Conservation (phyloP, 92 coral and sea anemone genomes). For the Desmophyllum pertusum region DNA sequence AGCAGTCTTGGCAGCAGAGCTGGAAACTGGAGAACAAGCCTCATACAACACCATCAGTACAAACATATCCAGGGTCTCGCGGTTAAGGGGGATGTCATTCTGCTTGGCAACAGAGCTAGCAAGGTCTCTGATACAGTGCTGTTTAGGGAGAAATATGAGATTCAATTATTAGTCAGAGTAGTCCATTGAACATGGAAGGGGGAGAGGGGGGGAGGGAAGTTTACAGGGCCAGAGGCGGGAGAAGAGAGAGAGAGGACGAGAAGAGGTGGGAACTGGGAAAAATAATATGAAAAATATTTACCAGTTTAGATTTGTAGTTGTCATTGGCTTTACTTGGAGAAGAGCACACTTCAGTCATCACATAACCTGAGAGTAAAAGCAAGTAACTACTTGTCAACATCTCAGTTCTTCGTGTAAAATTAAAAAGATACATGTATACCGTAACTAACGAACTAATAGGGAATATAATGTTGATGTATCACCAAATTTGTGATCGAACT, state of each 20-base stretch:
- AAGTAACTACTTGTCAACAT: neutral
- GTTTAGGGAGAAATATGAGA: neutral
- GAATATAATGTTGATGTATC: too few species aligned
- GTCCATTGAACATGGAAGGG: too few species aligned
- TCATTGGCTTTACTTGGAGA: conserved; percentile 91
- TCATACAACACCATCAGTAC: conserved; percentile 86
- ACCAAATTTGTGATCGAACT: too few species aligned
- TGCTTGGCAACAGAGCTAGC: conserved; percentile 88
- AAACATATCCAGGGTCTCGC: conserved; percentile 89
- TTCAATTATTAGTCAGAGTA: neutral
- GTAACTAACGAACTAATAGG: too few species aligned
- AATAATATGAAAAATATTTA: conserved; percentile 36
- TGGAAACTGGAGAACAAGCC: conserved; percentile 87
- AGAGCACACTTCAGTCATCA: conserved; percentile 75
- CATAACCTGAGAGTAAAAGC: conserved; percentile 65
- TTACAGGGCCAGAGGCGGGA: too few species aligned
- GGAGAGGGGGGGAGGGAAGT: too few species aligned
- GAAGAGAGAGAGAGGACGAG: too few species aligned
- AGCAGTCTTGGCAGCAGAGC: conserved; percentile 95
- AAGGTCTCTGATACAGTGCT: conserved; percentile 92
- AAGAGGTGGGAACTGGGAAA: too few species aligned
- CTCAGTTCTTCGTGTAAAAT: neutral
- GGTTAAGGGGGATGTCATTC: conserved; percentile 95
- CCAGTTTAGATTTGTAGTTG: conserved; percentile 84
- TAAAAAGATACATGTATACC: too few species aligned